Evolutionary conservation across 2,113 vertebrate genomes (phyloP), one percentile per base, ranked within the genome.

Genomic region (Potamarius usumacintae): DNA sequence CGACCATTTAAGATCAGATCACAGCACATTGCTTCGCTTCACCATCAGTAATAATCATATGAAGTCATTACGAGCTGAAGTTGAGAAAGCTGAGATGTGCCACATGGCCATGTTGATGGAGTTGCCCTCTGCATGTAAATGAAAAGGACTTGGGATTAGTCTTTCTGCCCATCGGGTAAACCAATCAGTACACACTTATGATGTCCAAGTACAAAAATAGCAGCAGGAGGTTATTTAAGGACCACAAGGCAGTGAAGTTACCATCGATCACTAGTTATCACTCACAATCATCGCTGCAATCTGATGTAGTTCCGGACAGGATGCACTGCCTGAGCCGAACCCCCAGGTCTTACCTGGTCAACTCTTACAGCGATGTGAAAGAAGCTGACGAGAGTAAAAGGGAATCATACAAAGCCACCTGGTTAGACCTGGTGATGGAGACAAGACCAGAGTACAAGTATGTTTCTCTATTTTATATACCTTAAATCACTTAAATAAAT

Each of bases 401-500:
- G 71, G 94, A 95, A 83, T 90, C 85, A 15, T 96, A 93, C 65
- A 83, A 93, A 20, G 92, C 90, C 27, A 91, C 89, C 27, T 95
- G 94, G 95, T 86, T 95, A 83, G 92, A 94, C 80, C 83, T 94
- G 87, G 93, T 94, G 65, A 90, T 94, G 69, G 93, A 95, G 90
- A 94, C 92, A 0, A 94, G 92, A 85, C 92, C 92, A 62, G 91
- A 94, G 77, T 91, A 92, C 88, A 94, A 86, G 94, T 95, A 93
- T 34, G 92, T 63, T 17, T 30, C 42, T 78, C 10, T 88, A 6
- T 76, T 42, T 85, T 25, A 15, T 88, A 4, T 67, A n/a, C 15
- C 55, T 58, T 30, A 34, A 30, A 58, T 58, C 55, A 20, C 22
- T 53, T 53, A 76, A 17, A 67, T 53, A 76, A 17, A 67, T 34